These are phyloP conservation scores for Prionailurus viverrinus DNA, from an alignment of 2,113 vertebrate genomes.

Conservation along the genomic window DNA sequence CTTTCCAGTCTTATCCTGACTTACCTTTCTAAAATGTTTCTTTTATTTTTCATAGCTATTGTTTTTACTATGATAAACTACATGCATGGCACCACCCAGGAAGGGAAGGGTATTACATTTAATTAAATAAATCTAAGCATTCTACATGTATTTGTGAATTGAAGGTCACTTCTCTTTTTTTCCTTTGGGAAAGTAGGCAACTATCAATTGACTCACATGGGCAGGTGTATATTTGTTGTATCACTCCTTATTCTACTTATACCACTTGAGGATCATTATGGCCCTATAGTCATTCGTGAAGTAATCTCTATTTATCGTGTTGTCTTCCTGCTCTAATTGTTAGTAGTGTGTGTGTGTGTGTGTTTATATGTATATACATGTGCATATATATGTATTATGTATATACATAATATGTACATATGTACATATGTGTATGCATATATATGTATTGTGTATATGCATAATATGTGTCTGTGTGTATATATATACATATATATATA, in stretches of 20 bases:
- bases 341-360: background rate
- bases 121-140: background rate
- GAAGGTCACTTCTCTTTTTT: background rate
- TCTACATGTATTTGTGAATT: background rate
- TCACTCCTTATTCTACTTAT: too few species aligned
- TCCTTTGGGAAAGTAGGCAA: background rate
- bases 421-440: too few species aligned
- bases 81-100: background rate
- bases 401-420: background rate
- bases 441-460: too few species aligned
- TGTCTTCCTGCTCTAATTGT: background rate
- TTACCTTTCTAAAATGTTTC: background rate
- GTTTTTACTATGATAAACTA: background rate
- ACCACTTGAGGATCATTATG: background rate
- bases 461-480: too few species aligned
- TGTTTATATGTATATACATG: background rate
- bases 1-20: background rate
- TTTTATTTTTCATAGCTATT: background rate
- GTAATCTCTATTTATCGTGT: background rate
- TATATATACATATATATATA: background rate
- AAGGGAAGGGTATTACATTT: background rate
- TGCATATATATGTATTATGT: background rate
- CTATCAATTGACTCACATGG: background rate
- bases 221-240: background rate
- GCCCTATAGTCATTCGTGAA: background rate